A percentile compares a stretch with the other conserved stretches of the same genome.
These are phyloP conservation scores for Netelia inedita DNA, from an alignment of 2,888 invertebrate species.

Conservation along the genomic window DNA sequence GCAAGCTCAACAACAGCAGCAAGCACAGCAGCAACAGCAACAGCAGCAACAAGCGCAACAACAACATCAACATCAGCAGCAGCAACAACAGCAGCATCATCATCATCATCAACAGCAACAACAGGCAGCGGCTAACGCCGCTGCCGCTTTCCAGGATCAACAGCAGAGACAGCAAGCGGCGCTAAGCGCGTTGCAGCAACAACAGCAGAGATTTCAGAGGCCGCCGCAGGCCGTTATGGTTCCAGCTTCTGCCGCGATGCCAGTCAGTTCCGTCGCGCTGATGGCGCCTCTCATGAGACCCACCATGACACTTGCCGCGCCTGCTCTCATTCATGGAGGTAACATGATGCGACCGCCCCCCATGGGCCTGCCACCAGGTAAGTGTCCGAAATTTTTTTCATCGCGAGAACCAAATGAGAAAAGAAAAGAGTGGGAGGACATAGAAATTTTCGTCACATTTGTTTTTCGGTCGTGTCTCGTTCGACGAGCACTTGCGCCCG, in stretches of 20 bases:
- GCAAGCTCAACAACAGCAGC: conserved; percentile 73
- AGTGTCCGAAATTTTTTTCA: conserved; percentile 79
- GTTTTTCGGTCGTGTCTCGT: conserved; percentile 3
- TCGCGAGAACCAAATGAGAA: conserved; percentile 9
- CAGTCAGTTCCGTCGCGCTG: conserved; percentile 86
- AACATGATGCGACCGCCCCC: conserved; percentile 89
- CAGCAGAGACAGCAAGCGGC: conserved; percentile 85
- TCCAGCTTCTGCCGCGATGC: conserved; percentile 85
- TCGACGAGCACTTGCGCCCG: neutral
- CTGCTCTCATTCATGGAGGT: conserved; percentile 87
- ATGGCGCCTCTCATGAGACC: conserved; percentile 86
- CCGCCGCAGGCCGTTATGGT: conserved; percentile 85
- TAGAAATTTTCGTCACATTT: conserved; percentile 33
- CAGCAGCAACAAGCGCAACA: conserved; percentile 80
- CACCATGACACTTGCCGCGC: conserved; percentile 86
- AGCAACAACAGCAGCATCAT: conserved; percentile 78
- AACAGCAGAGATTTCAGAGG: conserved; percentile 85
- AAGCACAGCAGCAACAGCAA: conserved; percentile 77
- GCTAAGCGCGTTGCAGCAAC: conserved; percentile 83
- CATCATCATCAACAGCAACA: conserved; percentile 81
- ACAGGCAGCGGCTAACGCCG: conserved; percentile 85
- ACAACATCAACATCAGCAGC: conserved; percentile 81
- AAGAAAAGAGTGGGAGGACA: conserved; percentile 22
- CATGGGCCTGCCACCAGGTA: conserved; percentile 89
- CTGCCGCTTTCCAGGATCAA: conserved; percentile 84